Evolutionary conservation across 2,797 vertebrate genomes (phyloP).

Genomic region (Linurgus olivaceus): DNA sequence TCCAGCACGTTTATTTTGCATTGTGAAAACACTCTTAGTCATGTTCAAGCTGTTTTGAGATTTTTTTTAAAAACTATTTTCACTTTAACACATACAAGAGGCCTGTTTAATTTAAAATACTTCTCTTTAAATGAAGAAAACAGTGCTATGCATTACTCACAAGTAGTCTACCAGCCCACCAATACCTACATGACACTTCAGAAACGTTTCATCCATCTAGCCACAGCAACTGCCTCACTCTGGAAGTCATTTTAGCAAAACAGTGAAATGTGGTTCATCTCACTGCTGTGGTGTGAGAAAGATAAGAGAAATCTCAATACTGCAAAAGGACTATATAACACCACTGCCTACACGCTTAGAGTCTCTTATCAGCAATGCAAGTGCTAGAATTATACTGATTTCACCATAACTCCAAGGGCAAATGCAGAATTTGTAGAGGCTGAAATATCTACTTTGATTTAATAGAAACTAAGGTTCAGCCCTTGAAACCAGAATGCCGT

Average conservation of each 20-base stretch:
- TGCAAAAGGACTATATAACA: neutral
- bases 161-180: neutral
- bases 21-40: neutral
- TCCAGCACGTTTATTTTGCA: neutral
- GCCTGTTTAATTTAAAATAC: neutral
- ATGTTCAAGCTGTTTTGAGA: neutral
- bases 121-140: neutral
- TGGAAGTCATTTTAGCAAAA: neutral
- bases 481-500: neutral
- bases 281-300: neutral
- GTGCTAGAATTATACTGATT: neutral
- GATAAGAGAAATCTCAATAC: slow-evolving; percentile 11
- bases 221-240: neutral
- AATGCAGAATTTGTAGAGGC: neutral
- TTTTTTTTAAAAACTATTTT: neutral
- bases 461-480: neutral
- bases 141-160: neutral
- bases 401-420: neutral
- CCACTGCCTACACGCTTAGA: neutral
- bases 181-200: neutral
- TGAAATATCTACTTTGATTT: neutral
- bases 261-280: neutral
- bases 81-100: neutral
- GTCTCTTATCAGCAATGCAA: neutral
- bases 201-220: neutral